A percentile compares a stretch with the other conserved stretches of the same genome.
These are phyloP conservation scores for Aphelinus atriplicis DNA, from an alignment of 1,140 invertebrate species.

Conservation along the genomic window DNA sequence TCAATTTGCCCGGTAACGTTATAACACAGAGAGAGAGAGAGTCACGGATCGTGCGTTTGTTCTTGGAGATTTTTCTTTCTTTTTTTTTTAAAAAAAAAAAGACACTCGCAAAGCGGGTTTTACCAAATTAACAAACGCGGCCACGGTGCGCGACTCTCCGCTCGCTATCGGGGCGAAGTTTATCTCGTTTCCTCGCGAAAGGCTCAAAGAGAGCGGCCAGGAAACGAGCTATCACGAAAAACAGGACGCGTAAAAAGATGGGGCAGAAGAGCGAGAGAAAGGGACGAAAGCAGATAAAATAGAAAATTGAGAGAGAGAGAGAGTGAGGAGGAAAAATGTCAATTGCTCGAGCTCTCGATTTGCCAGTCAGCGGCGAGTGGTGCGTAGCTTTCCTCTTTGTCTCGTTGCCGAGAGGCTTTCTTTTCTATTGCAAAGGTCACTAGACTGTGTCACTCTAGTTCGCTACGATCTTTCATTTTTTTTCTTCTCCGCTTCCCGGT, in stretches of 20 bases:
- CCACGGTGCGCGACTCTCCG: no score
- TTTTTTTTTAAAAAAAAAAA: no score
- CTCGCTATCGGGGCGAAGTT: neutral
- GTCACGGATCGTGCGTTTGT: no score
- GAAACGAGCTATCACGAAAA: conserved; percentile 36
- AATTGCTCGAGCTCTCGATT: neutral
- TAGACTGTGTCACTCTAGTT: neutral
- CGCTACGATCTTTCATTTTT: neutral
- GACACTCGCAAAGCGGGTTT: no score
- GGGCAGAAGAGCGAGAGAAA: neutral
- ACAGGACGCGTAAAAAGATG: conserved; percentile 15
- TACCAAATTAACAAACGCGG: no score
- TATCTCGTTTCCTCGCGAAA: conserved; percentile 26
- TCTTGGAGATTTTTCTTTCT: no score
- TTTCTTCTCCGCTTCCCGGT: neutral
- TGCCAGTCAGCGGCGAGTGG: neutral
- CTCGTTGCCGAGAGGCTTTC: neutral
- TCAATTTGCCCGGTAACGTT: no score
- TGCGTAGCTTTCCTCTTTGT: neutral
- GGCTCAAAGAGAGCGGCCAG: conserved; percentile 22
- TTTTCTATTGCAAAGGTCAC: neutral
- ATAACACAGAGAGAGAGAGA: no score
- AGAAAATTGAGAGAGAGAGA: neutral
- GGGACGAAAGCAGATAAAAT: neutral
- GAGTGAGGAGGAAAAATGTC: conserved; percentile 34